phyloP scores from a whole-genome alignment of 1,140 invertebrate species.

The Neuroterus valhalla region DNA sequence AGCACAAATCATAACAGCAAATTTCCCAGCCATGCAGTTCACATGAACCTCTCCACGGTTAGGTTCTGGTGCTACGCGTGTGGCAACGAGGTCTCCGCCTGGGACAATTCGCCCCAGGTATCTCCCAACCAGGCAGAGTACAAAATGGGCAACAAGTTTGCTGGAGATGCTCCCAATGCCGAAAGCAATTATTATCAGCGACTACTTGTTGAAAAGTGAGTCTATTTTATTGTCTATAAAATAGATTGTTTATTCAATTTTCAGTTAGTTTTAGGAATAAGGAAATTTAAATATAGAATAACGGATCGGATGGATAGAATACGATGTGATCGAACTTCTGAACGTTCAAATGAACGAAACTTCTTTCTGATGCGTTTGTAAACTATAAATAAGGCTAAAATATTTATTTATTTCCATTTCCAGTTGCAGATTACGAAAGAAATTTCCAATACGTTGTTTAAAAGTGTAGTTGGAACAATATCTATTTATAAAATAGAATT shows the following conservation, averaged over 20 bases:
- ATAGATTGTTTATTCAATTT: conserved; percentile 39
- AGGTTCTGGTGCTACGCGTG: conserved; percentile 92
- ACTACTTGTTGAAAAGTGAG: conserved; percentile 32
- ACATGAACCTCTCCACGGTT: conserved; percentile 88
- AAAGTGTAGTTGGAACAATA: no score
- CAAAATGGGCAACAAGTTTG: conserved; percentile 60
- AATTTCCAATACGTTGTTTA: no score
- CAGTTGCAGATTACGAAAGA: no score
- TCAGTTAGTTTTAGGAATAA: conserved; percentile 13
- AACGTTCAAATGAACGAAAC: no score
- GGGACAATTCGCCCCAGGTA: conserved; percentile 58
- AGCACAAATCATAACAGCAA: conserved; percentile 85
- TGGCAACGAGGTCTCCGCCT: conserved; percentile 82
- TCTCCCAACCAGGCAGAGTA: conserved; percentile 68
- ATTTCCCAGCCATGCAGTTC: conserved; percentile 83
- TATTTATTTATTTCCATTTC: no score
- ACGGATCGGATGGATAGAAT: no score
- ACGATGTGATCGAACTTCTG: no score
- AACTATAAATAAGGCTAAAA: no score
- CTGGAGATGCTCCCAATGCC: conserved; percentile 57
- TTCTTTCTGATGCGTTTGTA: no score
- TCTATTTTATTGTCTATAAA: conserved; percentile 40
- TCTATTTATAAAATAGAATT: no score
- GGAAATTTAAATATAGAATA: no score
- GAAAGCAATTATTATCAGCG: conserved; percentile 61